Conservation (phyloP, 2,888 invertebrate genomes). For the Callinectes sapidus region DNA sequence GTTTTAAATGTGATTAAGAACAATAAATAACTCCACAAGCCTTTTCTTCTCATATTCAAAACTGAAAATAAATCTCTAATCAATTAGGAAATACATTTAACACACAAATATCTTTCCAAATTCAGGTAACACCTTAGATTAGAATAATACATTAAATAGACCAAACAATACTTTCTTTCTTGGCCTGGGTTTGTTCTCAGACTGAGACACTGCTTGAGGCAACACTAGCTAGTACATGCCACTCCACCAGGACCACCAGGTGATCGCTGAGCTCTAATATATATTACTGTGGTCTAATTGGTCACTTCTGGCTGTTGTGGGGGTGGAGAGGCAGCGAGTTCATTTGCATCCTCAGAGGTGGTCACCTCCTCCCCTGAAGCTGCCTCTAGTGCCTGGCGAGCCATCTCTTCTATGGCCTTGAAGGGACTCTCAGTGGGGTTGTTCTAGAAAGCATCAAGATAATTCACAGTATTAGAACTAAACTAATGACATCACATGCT, state of each 20-base stretch:
- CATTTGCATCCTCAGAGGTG: neutral
- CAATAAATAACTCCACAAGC: neutral
- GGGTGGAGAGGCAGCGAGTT: neutral
- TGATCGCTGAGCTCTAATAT: neutral
- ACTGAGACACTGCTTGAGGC: neutral
- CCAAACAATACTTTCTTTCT: conserved; percentile 31
- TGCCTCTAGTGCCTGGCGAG: conserved; percentile 58
- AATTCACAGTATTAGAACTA: neutral
- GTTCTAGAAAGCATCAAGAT: conserved; percentile 31
- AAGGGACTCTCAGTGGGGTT: conserved; percentile 48
- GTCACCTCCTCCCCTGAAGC: conserved; percentile 57
- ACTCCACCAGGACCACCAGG: neutral
- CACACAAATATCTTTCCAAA: neutral
- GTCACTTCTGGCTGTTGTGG: neutral
- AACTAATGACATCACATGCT: neutral
- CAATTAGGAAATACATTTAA: neutral
- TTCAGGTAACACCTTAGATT: conserved; percentile 15
- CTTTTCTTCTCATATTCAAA: neutral
- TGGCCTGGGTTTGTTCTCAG: neutral
- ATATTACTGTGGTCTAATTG: neutral
- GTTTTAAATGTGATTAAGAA: neutral
- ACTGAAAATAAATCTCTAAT: neutral
- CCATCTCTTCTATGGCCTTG: conserved; percentile 60
- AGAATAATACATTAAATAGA: conserved; percentile 15
- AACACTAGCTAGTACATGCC: neutral